Evolutionary conservation across 2,797 vertebrate species (phyloP).

Genomic region (Sebastes steindachneri): DNA sequence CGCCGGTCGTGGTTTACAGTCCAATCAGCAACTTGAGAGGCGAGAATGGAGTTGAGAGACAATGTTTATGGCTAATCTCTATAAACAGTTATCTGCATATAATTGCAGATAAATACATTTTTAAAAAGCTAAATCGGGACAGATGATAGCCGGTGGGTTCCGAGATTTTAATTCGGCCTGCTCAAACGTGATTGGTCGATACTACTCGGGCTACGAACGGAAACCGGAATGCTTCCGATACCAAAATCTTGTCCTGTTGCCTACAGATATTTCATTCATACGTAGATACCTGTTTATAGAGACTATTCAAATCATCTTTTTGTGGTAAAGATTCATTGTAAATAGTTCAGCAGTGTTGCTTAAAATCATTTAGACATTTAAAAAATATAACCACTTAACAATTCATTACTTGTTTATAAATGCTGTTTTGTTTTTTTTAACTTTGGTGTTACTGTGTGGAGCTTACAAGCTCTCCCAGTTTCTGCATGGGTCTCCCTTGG

Average conservation of each 20-base stretch:
- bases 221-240: too few relatives aligned
- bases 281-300: neutral
- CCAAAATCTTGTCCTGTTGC: too few relatives aligned
- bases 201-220: too few relatives aligned
- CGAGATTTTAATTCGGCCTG: neutral
- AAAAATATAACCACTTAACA: neutral
- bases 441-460: neutral
- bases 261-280: neutral
- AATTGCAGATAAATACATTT: rapidly evolving
- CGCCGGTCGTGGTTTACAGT: neutral
- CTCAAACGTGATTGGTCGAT: too few relatives aligned
- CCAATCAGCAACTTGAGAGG: rapidly evolving
- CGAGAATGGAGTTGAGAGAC: too few relatives aligned
- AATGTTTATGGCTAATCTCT: neutral
- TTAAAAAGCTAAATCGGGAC: neutral
- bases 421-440: neutral
- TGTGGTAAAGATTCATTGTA: neutral
- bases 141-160: too few relatives aligned
- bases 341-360: neutral
- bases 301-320: neutral
- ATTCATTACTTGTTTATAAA: neutral
- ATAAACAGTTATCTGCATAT: neutral
- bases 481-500: neutral
- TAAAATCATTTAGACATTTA: too few relatives aligned
- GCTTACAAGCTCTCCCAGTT: neutral